phyloP scores from a whole-genome alignment of 2,888 invertebrate genomes.

The Caenorhabditis doughertyi region DNA sequence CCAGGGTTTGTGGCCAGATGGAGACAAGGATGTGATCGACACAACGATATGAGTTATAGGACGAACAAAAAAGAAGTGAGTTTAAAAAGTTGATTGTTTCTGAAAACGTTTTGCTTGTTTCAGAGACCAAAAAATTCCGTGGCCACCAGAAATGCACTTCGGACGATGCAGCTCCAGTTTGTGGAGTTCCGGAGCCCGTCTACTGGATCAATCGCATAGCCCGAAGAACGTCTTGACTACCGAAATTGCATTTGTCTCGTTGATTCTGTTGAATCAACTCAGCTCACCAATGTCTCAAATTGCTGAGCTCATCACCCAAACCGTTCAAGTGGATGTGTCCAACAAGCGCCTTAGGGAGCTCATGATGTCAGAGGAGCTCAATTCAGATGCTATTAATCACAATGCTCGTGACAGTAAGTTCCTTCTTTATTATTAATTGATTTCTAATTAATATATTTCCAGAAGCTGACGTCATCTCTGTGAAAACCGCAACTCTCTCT shows the following conservation, averaged over 20 bases:
- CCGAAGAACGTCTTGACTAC: slow-evolving; percentile 80
- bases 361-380: slow-evolving; percentile 74
- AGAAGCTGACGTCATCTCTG: slow-evolving; percentile 76
- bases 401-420: slow-evolving; percentile 71
- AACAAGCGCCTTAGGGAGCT: slow-evolving; percentile 81
- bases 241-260: slow-evolving; percentile 94
- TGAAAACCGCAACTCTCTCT: slow-evolving; percentile 71
- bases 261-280: slow-evolving; percentile 97
- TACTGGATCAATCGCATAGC: too few relatives aligned
- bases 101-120: not conserved
- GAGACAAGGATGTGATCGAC: too few relatives aligned
- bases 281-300: slow-evolving; percentile 96
- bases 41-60: slow-evolving; percentile 77
- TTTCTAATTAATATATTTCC: slow-evolving; percentile 7
- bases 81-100: not conserved
- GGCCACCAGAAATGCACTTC: not conserved
- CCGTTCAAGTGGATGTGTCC: slow-evolving; percentile 81
- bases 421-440: not conserved
- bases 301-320: slow-evolving; percentile 83
- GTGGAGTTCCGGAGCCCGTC: too few relatives aligned
- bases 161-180: slow-evolving; percentile 61
- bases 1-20: too few relatives aligned
- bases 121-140: not conserved
- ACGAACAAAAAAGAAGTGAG: slow-evolving; percentile 69
- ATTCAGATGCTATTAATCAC: slow-evolving; percentile 59